Evolutionary conservation across 2,113 vertebrate species (phyloP), one percentile per base, ranked within the genome.

Genomic region (Callipepla squamata): DNA sequence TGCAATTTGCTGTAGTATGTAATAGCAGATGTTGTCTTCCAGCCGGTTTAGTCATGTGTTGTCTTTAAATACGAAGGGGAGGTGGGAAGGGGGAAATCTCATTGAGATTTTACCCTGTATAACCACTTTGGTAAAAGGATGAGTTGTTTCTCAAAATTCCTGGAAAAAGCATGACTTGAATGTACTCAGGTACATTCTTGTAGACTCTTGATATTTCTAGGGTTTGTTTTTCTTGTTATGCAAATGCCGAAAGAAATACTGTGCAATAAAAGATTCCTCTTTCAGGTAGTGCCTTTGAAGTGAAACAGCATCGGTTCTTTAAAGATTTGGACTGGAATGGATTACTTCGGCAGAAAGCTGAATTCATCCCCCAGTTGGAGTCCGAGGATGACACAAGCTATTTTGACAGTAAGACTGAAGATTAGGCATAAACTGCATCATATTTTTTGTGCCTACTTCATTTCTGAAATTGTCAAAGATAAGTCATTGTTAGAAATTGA

Each of bases 371-470:
- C 17, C 99, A 99, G 87, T 92, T 99, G 94, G 99, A 99, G 96
- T 99, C 99, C 4, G 99, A 99, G 95, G 99, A 99, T 91, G 99
- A 99, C 95, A 99, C 99, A 77, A 99, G 99, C 96, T 99, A 99
- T 97, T 99, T 99, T 96, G 99, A 99, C 98, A 99, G 99, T 99
- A 98, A 98, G 94, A 51, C 59, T 88, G 7, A 73, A 85, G 73
- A 91, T 76, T 88, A 74, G 79, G 47, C 77, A 74, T 85, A 23
- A 92, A 82, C 0, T 1, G 25, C 63, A 15, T 85, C 51, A 4
- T 67, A 38, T 55, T 67, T 87, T 73, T 73, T 62, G 44, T 34
- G 66, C 55, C 21, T 59, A 62, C 83, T 93, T 75, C 38, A 67
- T 74, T 78, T 79, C 36, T 81, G 4, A 57, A 87, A 62, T 89